Base-by-base conservation (phyloP, 2,113 vertebrate species). In the Hucho hucho region DNA sequence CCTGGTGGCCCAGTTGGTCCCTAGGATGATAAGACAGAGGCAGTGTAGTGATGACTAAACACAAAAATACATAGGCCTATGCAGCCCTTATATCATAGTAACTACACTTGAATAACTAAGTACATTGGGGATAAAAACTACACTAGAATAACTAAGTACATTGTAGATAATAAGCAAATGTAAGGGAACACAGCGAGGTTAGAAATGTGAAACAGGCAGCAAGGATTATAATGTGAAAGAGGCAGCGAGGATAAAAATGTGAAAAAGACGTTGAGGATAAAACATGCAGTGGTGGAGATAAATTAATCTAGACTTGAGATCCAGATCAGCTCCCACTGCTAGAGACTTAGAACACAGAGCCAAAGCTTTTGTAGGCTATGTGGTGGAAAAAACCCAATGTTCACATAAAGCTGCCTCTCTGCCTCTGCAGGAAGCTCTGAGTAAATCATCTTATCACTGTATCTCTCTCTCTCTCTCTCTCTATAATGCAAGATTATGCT, bases 1-100 rank as follows among this genome's bases (percentile, higher is more conserved):
- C 97, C 97, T 77, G 92, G 84, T 58, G 94, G 93, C 87, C 97
- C 97, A 70, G 92, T 83, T 22, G 93, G 92, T 79, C 97, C 97
- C 97, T 98, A 86, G 24, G 84, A 91, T 75, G 87, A 78, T 61
- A 25, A 89, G 73, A 83, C 56, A 89, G 69, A 84, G 6, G 72
- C n/a, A 28, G 79, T 18, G 32, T 26, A 26, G 6, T 43, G 64
- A 65, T 18, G 14, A 65, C 4, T 25, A 9, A 22, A 26, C 25
- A 14, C n/a, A 16, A 18, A 65, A 28, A 18, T 20, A 20, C 20
- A 16, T n/a, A 67, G 26, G 6, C 28, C 65, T 37, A 32, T 3
- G 14, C 28, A n/a, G 16, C 16, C 49, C 16, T 53, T 16, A 61
- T 61, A 61, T 61, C 20, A 61, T 22, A 61, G 58, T 61, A 61